Evolutionary conservation across 2,888 invertebrate species (phyloP).

Genomic region (Acleris literana): DNA sequence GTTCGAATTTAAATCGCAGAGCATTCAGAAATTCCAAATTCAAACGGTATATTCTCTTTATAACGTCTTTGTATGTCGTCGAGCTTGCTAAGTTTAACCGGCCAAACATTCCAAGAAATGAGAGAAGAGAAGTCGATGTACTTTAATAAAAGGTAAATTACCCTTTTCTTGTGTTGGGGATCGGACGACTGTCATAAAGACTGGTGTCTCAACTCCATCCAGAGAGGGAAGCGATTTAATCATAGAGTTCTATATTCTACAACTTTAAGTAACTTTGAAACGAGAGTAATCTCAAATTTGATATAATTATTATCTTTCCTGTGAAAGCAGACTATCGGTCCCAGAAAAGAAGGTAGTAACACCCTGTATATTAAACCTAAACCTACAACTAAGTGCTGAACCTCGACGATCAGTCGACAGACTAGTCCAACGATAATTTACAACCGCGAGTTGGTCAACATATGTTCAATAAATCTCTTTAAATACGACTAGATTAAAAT

Average conservation of each 20-base stretch:
- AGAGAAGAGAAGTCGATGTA: neutral
- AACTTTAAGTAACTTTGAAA: no score
- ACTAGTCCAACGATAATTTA: slow-evolving; percentile 12
- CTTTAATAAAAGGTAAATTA: neutral
- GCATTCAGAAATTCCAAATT: no score
- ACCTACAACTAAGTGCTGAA: slow-evolving; percentile 51
- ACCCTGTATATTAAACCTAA: slow-evolving; percentile 65
- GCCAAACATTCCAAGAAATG: neutral
- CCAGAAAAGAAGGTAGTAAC: slow-evolving; percentile 63
- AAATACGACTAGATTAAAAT: slow-evolving; percentile 24
- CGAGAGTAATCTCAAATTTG: neutral
- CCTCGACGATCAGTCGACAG: slow-evolving; percentile 11
- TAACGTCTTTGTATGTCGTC: neutral
- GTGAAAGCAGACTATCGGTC: slow-evolving; percentile 20
- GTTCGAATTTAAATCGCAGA: no score
- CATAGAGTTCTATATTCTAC: neutral
- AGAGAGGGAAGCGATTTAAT: neutral
- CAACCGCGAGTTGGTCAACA: slow-evolving; percentile 32
- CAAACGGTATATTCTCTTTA: no score
- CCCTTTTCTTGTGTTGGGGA: slow-evolving; percentile 3
- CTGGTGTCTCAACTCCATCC: slow-evolving; percentile 1
- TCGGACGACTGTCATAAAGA: neutral
- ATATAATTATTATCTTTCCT: slow-evolving; percentile 8
- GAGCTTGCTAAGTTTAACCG: neutral
- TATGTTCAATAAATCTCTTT: slow-evolving; percentile 28